Base-by-base conservation (phyloP, 2,888 invertebrate species). In the Dynastes maya region DNA sequence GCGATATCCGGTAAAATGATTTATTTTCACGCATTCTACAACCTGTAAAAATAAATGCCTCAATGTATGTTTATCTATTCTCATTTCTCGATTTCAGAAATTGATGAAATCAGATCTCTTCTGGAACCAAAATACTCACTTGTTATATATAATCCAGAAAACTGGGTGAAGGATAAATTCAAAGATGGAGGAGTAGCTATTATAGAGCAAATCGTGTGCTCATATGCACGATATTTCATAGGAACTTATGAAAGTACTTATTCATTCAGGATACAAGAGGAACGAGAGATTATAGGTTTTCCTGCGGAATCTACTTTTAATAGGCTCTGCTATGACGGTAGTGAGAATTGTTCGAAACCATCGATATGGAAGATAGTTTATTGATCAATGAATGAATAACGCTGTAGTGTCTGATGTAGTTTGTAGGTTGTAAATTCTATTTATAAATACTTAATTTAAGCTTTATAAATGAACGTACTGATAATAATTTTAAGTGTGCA, bases 241-340 rank as follows among this genome's bases (percentile, higher is more conserved):
- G 99, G 99, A 9, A 97, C 97, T 0, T 93, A 95, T 86, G 97
- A 97, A 84, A 99, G 99, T 79, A 99, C 99, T 0, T 99, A 98
- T 88, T 94, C 98, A 0, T 98, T 95, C 88, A 92, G 99, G 78
- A 99, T 99, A 82, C 97, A 98, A 89, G 99, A 99, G 87, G 99
- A 99, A 86, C 91, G 99, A 37, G 98, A 99, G 89, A 97, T 99
- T 80, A 87, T 98, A 63, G 98, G 98, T 0, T 97, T 97, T 88
- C 91, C 92, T 5, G 90, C 92, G 61, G 89, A 92, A 37, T 93
- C 93, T 8, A 98, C 98, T 0, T 99, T 97, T 87, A 98, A 99
- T 88, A 91, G 95, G 80, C 89, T 98, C 1, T 98, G 97, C 88
- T 92, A 92, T 76, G 90, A 91, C 83, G 88, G 91, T 13, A 91